A percentile compares a stretch with the other conserved stretches of the same genome.
These are phyloP conservation scores for Cyprinodon tularosa DNA, from an alignment of 2,113 vertebrate species.

Conservation along the genomic window DNA sequence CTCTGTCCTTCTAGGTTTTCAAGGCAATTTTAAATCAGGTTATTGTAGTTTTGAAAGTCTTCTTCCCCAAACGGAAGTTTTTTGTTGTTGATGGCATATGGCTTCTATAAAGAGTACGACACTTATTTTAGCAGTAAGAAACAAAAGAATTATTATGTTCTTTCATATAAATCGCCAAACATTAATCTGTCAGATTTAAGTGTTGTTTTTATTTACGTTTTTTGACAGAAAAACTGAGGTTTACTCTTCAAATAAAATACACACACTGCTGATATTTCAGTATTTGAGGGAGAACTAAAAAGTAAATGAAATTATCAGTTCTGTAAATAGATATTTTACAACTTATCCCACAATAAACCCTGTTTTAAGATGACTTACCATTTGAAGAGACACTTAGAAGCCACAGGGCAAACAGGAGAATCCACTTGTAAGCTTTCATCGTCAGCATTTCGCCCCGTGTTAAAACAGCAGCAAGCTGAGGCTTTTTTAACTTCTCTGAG, in stretches of 20 bases:
- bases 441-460: not conserved
- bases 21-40: not conserved
- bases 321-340: not conserved
- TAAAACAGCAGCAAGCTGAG: not conserved
- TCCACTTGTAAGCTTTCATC: constrained; percentile 8
- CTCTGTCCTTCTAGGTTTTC: not conserved
- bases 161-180: no score
- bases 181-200: no score
- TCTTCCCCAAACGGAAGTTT: not conserved
- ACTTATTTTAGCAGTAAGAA: not conserved
- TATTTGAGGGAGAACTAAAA: not conserved
- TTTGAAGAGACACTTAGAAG: constrained; percentile 22
- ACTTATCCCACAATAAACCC: no score
- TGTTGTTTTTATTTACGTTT: not conserved
- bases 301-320: not conserved
- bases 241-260: not conserved
- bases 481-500: not conserved
- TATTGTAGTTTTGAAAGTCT: not conserved
- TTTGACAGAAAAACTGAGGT: not conserved
- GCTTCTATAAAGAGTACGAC: not conserved
- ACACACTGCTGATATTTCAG: not conserved
- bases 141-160: not conserved
- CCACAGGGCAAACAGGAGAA: constrained; percentile 26
- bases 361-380: constrained; percentile 47
- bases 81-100: not conserved